phyloP scores from a whole-genome alignment of 2,113 vertebrate species.

The Clarias batrachus region DNA sequence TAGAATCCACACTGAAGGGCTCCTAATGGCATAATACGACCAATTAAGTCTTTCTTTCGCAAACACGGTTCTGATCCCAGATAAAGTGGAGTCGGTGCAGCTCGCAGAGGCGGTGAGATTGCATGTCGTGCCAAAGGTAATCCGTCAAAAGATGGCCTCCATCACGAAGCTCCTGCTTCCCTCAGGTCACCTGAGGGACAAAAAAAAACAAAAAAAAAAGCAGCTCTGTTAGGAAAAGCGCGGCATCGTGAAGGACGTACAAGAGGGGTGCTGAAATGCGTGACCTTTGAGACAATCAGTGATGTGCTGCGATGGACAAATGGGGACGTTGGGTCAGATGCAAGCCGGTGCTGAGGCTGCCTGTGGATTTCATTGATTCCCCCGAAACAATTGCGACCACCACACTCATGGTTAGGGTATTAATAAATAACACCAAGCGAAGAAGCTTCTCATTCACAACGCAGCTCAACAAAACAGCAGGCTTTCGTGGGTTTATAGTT shows the following conservation, averaged over 20 bases:
- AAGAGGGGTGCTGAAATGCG: conserved; percentile 46
- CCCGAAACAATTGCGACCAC: conserved; percentile 62
- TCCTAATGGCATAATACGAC: conserved; percentile 49
- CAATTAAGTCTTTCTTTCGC: conserved; percentile 48
- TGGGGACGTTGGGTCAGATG: conserved; percentile 45
- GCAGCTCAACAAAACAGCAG: not conserved
- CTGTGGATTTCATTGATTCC: conserved; percentile 67
- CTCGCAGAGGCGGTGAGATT: conserved; percentile 40
- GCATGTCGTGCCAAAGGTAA: conserved; percentile 6
- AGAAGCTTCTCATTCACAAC: conserved; percentile 40
- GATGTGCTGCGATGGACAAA: conserved; percentile 49
- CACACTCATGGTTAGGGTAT: conserved; percentile 47
- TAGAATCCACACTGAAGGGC: conserved; percentile 49
- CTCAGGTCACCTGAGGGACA: not conserved
- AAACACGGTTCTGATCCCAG: conserved; percentile 38
- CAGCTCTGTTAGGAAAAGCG: not conserved
- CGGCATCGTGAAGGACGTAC: not conserved
- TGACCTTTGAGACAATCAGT: conserved; percentile 68
- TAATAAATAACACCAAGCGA: conserved; percentile 58
- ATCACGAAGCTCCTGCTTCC: conserved; percentile 1
- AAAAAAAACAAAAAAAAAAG: not conserved
- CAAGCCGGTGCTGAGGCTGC: conserved; percentile 47
- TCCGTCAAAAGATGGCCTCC: not conserved
- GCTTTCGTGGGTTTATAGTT: conserved; percentile 18
- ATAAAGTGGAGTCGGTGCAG: conserved; percentile 7